phyloP scores from a whole-genome alignment of 2,113 vertebrate species.

The Pseudopipra pipra region DNA sequence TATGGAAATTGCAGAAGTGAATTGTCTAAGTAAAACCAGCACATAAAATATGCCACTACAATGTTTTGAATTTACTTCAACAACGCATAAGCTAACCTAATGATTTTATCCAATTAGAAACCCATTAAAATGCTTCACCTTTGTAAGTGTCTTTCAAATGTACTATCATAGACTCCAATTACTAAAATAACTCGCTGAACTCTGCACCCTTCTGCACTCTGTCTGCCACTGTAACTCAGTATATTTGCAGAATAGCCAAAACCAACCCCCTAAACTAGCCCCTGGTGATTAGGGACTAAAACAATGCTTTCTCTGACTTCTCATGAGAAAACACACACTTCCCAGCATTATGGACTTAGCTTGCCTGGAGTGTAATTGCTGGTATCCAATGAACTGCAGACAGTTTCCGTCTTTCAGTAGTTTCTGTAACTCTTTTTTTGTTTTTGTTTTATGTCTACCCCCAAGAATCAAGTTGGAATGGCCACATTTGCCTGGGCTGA shows the following conservation, averaged over 20 bases:
- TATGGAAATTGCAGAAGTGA: not conserved
- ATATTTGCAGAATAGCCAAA: slow-evolving; percentile 59
- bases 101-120: not conserved
- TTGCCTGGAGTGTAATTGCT: slow-evolving; percentile 27
- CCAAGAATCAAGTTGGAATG: not conserved
- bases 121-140: slow-evolving; percentile 18
- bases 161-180: not conserved
- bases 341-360: not conserved
- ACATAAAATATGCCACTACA: not conserved
- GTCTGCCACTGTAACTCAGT: slow-evolving; percentile 32
- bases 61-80: not conserved
- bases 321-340: slow-evolving; percentile 50
- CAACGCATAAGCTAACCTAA: not conserved
- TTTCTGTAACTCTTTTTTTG: not conserved
- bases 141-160: not conserved
- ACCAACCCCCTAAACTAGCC: slow-evolving; percentile 8
- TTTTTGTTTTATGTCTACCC: not conserved
- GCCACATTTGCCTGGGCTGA: not conserved
- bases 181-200: slow-evolving; percentile 22
- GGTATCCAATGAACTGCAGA: slow-evolving; percentile 32
- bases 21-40: not conserved
- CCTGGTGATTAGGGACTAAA: slow-evolving; percentile 30
- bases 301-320: slow-evolving; percentile 34
- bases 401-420: slow-evolving; percentile 1
- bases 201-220: slow-evolving; percentile 48